phyloP scores from a whole-genome alignment of 2,797 vertebrate genomes.

The Argentina silus region DNA sequence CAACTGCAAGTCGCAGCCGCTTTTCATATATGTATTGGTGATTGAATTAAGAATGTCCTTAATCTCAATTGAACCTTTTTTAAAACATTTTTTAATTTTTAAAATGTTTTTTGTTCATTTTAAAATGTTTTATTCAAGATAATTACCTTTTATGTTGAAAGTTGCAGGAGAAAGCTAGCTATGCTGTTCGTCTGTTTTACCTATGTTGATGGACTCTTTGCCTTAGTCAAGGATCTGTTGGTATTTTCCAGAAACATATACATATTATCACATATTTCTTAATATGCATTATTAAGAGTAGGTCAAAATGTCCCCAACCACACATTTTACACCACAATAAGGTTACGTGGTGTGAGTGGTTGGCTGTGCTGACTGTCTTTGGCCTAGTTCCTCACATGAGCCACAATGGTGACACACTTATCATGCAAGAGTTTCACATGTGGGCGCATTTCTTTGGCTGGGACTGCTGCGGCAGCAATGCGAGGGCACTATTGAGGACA shows the following conservation, averaged over 20 bases:
- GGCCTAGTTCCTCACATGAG: constrained; percentile 31
- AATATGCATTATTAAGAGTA: constrained; percentile 23
- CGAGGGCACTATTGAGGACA: not conserved
- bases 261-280: constrained; percentile 19
- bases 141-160: too few relatives aligned
- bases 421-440: not conserved
- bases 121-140: not conserved
- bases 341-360: constrained; percentile 33
- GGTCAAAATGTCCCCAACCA: constrained; percentile 44
- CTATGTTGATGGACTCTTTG: too few relatives aligned
- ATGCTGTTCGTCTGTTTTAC: not conserved
- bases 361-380: constrained; percentile 16
- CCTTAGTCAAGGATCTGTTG: not conserved
- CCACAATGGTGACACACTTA: constrained; percentile 11
- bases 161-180: not conserved
- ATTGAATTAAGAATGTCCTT: not conserved
- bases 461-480: constrained; percentile 22
- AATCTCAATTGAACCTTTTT: not conserved
- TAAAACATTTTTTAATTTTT: not conserved
- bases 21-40: not conserved
- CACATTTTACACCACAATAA: constrained; percentile 38
- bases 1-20: constrained; percentile 16
- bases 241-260: not conserved
- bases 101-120: not conserved
- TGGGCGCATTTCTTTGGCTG: not conserved